A percentile compares a stretch with the other conserved stretches of the same genome.
These are phyloP conservation scores for Gerris lacustris DNA, from an alignment of 2,888 invertebrate genomes.

Conservation along the genomic window DNA sequence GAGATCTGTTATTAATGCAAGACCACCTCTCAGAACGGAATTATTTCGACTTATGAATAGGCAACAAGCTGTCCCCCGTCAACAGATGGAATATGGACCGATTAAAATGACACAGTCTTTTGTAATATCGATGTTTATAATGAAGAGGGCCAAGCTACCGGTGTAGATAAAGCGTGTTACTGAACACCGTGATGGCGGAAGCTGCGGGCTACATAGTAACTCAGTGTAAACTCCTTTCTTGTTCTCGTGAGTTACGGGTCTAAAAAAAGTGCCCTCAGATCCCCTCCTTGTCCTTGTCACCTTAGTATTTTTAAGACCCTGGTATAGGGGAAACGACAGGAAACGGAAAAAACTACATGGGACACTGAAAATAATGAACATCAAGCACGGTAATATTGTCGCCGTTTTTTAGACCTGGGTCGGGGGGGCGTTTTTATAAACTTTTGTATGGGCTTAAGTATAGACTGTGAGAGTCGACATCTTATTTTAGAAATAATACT, in stretches of 20 bases:
- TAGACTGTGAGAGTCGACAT: too few relatives aligned
- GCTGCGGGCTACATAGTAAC: background rate
- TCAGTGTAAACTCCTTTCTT: background rate
- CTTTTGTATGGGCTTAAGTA: too few relatives aligned
- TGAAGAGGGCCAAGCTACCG: background rate
- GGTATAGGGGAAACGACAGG: background rate
- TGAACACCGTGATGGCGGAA: background rate
- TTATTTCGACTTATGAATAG: too few relatives aligned
- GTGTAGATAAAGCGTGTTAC: background rate
- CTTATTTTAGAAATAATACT: too few relatives aligned
- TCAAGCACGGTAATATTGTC: background rate
- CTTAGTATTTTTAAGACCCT: background rate
- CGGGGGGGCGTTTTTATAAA: too few relatives aligned
- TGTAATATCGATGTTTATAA: too few relatives aligned
- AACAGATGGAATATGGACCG: too few relatives aligned
- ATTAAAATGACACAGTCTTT: too few relatives aligned
- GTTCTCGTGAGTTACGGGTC: background rate
- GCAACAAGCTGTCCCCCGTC: too few relatives aligned
- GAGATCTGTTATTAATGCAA: too few relatives aligned
- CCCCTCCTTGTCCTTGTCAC: background rate
- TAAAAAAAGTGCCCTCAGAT: background rate
- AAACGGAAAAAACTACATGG: background rate
- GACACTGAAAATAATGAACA: background rate
- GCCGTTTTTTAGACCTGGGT: background rate
- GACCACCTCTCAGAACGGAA: too few relatives aligned